Evolutionary conservation across 2,113 vertebrate genomes (phyloP).

Genomic region (Eptesicus fuscus): DNA sequence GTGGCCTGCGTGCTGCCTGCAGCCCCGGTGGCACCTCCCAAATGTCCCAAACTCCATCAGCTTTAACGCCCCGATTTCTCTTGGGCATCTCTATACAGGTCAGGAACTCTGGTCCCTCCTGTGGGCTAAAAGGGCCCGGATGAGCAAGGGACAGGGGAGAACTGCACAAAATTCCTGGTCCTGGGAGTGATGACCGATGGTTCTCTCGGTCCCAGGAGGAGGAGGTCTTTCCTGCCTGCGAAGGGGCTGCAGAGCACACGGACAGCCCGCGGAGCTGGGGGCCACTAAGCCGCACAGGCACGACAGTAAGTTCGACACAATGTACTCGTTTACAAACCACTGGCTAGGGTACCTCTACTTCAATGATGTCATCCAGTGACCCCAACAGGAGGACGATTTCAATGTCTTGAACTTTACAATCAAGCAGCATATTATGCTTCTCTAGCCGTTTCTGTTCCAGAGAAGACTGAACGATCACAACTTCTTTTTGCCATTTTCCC

Average conservation of each 20-base stretch:
- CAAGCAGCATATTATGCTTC: constrained; percentile 91
- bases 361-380: constrained; percentile 89
- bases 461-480: constrained; percentile 80
- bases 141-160: not conserved
- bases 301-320: not conserved
- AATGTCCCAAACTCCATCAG: not conserved
- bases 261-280: not conserved
- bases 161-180: not conserved
- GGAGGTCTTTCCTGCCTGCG: not conserved
- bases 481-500: constrained; percentile 86
- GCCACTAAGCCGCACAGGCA: not conserved
- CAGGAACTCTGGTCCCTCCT: not conserved
- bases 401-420: constrained; percentile 90
- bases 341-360: constrained; percentile 84
- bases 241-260: not conserved
- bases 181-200: not conserved
- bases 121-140: not conserved
- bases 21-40: not conserved
- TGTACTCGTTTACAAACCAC: too few relatives aligned
- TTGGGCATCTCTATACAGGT: not conserved
- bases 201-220: not conserved
- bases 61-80: not conserved
- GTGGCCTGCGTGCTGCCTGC: too few relatives aligned
- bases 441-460: constrained; percentile 88
- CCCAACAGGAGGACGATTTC: constrained; percentile 86